Percentiles rank a stretch among this genome's conserved stretches.
Conservation (phyloP, 2,888 invertebrate species). For the Morpho achilles region DNA sequence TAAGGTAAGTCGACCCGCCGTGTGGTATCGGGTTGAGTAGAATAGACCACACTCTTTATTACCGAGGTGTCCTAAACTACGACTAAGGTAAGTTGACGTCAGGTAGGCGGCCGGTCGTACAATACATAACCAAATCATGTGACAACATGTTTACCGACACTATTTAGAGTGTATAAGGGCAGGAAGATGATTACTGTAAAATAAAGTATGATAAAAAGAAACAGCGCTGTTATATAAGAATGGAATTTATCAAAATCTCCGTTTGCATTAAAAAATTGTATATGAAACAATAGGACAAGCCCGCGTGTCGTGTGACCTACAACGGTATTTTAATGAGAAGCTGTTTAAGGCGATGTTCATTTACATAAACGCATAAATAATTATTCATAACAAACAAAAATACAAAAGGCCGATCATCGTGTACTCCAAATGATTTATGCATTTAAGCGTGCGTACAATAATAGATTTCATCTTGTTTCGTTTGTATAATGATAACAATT, state of each 20-base stretch:
- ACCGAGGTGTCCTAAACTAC: too few relatives aligned
- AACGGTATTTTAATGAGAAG: constrained; percentile 72
- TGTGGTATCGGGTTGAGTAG: too few relatives aligned
- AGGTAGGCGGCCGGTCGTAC: too few relatives aligned
- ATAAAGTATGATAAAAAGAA: constrained; percentile 21
- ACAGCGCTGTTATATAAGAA: constrained; percentile 27
- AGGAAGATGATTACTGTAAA: neutral
- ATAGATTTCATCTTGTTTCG: constrained; percentile 5
- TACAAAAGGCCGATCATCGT: constrained; percentile 39
- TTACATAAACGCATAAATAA: constrained; percentile 70
- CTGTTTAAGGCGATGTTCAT: constrained; percentile 62
- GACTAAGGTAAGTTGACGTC: too few relatives aligned
- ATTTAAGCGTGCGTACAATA: constrained; percentile 8
- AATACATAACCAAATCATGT: too few relatives aligned
- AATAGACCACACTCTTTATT: too few relatives aligned
- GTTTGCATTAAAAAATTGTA: constrained; percentile 44
- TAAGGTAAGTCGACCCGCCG: too few relatives aligned
- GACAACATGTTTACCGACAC: too few relatives aligned
- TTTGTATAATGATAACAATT: constrained; percentile 6
- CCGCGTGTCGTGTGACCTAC: constrained; percentile 52
- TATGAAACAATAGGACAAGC: constrained; percentile 50
- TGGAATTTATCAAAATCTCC: constrained; percentile 31
- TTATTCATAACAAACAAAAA: constrained; percentile 65
- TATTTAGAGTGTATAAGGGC: too few relatives aligned
- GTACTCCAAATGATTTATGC: constrained; percentile 10